Conservation (phyloP, 2,888 invertebrate species). For the Pelosia muscerda region DNA sequence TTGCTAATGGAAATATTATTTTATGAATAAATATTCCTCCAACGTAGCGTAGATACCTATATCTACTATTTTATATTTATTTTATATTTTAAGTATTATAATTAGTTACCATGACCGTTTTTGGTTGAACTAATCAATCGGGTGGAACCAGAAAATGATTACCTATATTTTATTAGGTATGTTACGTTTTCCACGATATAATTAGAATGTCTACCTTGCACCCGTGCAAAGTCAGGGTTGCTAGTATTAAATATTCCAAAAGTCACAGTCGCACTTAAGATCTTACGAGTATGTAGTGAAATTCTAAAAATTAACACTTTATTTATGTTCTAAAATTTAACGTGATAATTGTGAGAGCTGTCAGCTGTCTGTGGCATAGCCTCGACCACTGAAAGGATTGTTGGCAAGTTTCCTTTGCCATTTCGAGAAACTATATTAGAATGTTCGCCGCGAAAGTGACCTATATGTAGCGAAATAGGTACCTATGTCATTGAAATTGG, state of each 20-base stretch:
- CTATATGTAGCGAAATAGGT: slow-evolving; percentile 9
- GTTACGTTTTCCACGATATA: not conserved
- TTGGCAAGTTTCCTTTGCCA: slow-evolving; percentile 10
- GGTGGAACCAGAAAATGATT: too few relatives aligned
- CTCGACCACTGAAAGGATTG: not conserved
- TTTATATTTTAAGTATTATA: too few relatives aligned
- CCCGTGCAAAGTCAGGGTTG: not conserved
- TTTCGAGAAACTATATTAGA: not conserved
- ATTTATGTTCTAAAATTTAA: not conserved
- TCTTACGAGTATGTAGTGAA: not conserved
- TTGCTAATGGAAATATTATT: too few relatives aligned
- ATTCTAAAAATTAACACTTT: not conserved
- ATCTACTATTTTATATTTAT: too few relatives aligned
- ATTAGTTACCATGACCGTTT: too few relatives aligned
- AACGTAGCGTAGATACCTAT: too few relatives aligned
- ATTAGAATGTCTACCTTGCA: not conserved
- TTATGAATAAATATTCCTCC: too few relatives aligned
- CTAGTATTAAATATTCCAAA: not conserved
- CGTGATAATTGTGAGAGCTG: slow-evolving; percentile 12
- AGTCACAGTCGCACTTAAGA: not conserved
- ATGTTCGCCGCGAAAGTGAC: slow-evolving; percentile 22
- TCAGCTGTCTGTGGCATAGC: not conserved
- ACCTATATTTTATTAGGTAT: too few relatives aligned
- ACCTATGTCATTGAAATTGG: not conserved
- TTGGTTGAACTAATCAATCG: too few relatives aligned